phyloP scores from a whole-genome alignment of 2,113 vertebrate genomes.

The Paralichthys olivaceus region DNA sequence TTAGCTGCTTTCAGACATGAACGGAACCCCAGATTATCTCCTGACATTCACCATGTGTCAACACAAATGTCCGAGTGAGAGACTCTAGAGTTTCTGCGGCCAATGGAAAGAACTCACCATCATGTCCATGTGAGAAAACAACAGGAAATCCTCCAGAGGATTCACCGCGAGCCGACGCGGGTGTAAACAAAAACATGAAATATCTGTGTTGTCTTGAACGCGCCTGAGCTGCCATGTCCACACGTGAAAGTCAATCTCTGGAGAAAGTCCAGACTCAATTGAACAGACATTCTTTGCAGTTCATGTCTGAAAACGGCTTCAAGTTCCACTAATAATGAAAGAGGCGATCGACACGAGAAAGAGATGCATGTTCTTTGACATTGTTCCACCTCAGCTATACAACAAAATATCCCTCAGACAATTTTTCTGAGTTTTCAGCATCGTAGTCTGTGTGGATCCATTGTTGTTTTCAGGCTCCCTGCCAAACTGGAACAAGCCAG shows the following conservation, averaged over 20 bases:
- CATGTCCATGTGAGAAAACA: too few species aligned
- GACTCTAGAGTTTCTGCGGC: background rate
- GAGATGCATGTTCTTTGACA: slow-evolving; percentile 16
- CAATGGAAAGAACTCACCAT: too few species aligned
- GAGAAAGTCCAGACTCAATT: too few species aligned
- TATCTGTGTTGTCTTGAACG: too few species aligned
- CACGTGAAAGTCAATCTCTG: too few species aligned
- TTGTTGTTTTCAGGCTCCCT: slow-evolving; percentile 53
- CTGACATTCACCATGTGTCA: background rate
- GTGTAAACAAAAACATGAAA: too few species aligned
- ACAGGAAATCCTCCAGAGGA: too few species aligned
- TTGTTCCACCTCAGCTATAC: background rate
- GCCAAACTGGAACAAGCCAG: slow-evolving; percentile 47
- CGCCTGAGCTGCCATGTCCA: too few species aligned
- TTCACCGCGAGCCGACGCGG: too few species aligned
- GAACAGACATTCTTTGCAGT: too few species aligned
- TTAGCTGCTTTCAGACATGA: slow-evolving; percentile 6
- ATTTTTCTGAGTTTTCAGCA: slow-evolving; percentile 23
- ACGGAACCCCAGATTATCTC: background rate
- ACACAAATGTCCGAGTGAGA: background rate
- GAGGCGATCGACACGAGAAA: background rate
- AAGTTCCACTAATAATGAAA: slow-evolving; percentile 6
- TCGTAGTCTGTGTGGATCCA: slow-evolving; percentile 25
- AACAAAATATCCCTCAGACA: slow-evolving; percentile 14
- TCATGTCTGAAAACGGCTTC: too few species aligned